Evolutionary conservation across 2,888 invertebrate species (phyloP), one percentile per base, ranked within the genome.

Genomic region (Malthinus flaveolus): DNA sequence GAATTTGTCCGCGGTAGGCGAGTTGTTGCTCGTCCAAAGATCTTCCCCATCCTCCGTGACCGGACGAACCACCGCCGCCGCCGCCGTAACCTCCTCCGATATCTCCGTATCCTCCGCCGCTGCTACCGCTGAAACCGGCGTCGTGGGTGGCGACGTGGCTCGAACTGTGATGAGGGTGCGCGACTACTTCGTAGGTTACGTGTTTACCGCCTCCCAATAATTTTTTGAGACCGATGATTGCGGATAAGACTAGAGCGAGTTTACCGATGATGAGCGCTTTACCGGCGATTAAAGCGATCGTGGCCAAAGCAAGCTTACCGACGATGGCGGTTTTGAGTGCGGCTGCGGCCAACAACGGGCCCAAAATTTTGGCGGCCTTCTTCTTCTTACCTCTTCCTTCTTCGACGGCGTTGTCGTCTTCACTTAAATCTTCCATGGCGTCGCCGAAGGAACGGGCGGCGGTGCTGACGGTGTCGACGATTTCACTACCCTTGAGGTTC

Each of bases 171-270:
- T 91, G 91, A 51, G 92, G 91, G 76, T 93, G 93, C 0, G 91
- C 87, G 0, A 93, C 91, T 33, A 93, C 92, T 75, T 93, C 93
- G 74, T 93, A 93, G 3, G 93, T 93, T 64, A 93, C 93, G 73
- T 91, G 91, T 74, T 92, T 93, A 31, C 78, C 78, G 79, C 90
- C 88, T 73, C 88, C 87, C 65, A 93, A 78, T 49, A 93, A 80
- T 76, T 93, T 93, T 83, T 92, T 92, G 76, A 93, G 79, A 2
- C 92, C 92, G 71, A 93, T 92, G 58, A 93, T 88, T 49, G 90
- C 89, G 0, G 92, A 91, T 46, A 93, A 82, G 44, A 93, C 90
- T 64, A 93, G 81, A 31, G 93, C 93, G 71, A 93, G 85, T 80
- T 93, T 93, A 75, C 93, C 93, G 71, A 93, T 88, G 65, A 93